Conservation (phyloP, 92 coral and sea anemone species). For the Montipora capitata region DNA sequence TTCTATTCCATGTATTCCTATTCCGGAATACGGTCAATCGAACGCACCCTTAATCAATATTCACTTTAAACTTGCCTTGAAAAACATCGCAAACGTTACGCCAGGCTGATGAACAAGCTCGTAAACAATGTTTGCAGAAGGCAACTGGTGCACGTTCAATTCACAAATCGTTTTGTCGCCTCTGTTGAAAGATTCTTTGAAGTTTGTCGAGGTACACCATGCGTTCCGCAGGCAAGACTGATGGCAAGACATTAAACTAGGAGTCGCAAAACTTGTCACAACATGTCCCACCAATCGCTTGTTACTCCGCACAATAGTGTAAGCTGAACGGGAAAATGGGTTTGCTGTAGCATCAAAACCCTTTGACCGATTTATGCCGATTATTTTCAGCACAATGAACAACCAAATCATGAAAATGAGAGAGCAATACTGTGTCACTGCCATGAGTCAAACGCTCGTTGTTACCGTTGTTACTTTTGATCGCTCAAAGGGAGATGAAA, state of each 20-base stretch:
- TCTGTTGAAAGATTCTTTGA: background rate
- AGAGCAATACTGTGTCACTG: background rate
- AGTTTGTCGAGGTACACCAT: slow-evolving; percentile 32
- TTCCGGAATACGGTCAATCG: too few species aligned
- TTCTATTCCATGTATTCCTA: too few species aligned
- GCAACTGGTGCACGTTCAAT: slow-evolving; percentile 1
- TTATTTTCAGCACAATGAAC: background rate
- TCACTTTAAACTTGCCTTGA: background rate
- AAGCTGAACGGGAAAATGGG: background rate
- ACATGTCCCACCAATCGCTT: background rate
- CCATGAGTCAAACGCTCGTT: too few species aligned
- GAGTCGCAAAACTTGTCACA: background rate
- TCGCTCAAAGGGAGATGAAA: too few species aligned
- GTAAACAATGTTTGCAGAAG: background rate
- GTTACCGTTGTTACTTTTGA: too few species aligned
- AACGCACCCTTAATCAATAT: too few species aligned
- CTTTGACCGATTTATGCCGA: background rate
- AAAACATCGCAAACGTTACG: slow-evolving; percentile 4
- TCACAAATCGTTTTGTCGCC: slow-evolving; percentile 12
- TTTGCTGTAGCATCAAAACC: background rate
- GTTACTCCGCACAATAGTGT: background rate
- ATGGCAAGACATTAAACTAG: slow-evolving; percentile 13
- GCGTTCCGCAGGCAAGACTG: background rate
- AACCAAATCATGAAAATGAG: background rate
- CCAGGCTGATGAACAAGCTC: background rate